phyloP scores from a whole-genome alignment of 2,797 vertebrate genomes.

The Aphelocoma californica region DNA sequence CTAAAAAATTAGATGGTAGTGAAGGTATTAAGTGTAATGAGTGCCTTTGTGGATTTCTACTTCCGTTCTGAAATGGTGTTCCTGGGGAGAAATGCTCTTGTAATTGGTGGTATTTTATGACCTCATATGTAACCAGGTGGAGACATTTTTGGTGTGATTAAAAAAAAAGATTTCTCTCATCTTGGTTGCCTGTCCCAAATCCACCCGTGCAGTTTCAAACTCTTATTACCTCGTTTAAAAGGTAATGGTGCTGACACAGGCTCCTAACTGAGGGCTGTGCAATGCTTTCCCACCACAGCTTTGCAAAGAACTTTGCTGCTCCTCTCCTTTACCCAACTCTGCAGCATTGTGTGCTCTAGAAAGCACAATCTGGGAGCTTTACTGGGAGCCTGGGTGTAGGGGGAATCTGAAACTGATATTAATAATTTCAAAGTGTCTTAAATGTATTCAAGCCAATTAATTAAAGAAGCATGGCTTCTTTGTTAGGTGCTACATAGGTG shows the following conservation, averaged over 20 bases:
- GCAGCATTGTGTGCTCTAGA: neutral
- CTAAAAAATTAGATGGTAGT: slow-evolving; percentile 59
- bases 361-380: neutral
- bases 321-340: neutral
- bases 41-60: slow-evolving; percentile 58
- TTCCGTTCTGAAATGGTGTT: slow-evolving; percentile 51
- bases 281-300: neutral
- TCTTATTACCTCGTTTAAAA: neutral
- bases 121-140: slow-evolving; percentile 30
- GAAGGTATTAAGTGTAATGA: slow-evolving; percentile 57
- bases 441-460: neutral
- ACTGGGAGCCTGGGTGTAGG: neutral
- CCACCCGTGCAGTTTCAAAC: neutral
- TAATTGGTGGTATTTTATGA: slow-evolving; percentile 55
- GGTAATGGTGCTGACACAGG: neutral
- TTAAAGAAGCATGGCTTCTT: neutral
- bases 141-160: slow-evolving; percentile 2
- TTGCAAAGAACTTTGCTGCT: neutral
- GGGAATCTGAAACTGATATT: neutral
- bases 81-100: slow-evolving; percentile 32
- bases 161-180: neutral
- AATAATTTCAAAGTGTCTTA: neutral
- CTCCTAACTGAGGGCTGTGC: neutral
- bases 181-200: slow-evolving; percentile 24
- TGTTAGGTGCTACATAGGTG: neutral